Percentiles rank a stretch among this genome's conserved stretches.
Conservation (phyloP, 2,888 invertebrate genomes). For the Macrophya alboannulata region DNA sequence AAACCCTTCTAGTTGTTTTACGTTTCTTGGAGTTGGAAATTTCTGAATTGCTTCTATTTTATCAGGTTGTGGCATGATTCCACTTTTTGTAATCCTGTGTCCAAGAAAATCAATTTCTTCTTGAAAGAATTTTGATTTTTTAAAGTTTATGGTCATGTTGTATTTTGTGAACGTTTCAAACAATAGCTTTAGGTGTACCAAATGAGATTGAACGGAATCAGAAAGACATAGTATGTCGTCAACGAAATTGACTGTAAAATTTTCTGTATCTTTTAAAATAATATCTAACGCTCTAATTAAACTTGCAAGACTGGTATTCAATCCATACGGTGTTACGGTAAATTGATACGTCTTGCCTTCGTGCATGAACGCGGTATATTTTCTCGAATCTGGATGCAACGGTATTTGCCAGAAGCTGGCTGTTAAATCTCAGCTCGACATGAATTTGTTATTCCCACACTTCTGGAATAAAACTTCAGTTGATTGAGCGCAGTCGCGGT, state of each 20-base stretch:
- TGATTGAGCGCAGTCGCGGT: conserved; percentile 42
- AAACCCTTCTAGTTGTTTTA: conserved; percentile 57
- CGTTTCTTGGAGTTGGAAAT: conserved; percentile 47
- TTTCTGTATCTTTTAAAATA: neutral
- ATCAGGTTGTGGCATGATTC: conserved; percentile 55
- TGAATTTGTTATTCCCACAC: conserved; percentile 51
- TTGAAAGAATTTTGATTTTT: conserved; percentile 38
- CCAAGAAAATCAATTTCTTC: conserved; percentile 53
- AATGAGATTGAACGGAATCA: neutral
- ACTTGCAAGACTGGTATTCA: conserved; percentile 56
- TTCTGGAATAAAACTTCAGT: conserved; percentile 56
- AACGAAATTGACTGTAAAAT: conserved; percentile 43
- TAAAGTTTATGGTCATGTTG: conserved; percentile 31
- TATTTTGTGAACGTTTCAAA: neutral
- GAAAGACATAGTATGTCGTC: conserved; percentile 52
- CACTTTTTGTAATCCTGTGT: conserved; percentile 32
- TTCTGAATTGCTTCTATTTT: conserved; percentile 54
- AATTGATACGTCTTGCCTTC: conserved; percentile 34
- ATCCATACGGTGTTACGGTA: conserved; percentile 53
- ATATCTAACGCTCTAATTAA: conserved; percentile 28
- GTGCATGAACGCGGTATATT: conserved; percentile 57
- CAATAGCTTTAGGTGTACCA: neutral
- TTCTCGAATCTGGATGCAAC: conserved; percentile 52
- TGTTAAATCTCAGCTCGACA: conserved; percentile 60
- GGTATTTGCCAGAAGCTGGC: conserved; percentile 65